phyloP scores from a whole-genome alignment of 2,113 vertebrate genomes.

The Pseudorhombus dupliciocellatus region DNA sequence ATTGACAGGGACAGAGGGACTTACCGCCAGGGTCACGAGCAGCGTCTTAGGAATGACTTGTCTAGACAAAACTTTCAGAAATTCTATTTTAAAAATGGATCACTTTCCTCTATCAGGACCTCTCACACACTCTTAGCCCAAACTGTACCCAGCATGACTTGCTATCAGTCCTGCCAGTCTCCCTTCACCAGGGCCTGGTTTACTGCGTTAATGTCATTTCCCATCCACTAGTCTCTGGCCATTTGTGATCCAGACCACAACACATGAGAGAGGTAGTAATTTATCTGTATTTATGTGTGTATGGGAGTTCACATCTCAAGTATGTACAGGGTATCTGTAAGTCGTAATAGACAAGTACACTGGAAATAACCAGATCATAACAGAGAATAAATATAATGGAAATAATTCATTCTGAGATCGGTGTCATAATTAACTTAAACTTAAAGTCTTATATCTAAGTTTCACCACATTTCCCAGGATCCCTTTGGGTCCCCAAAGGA shows the following conservation, averaged over 20 bases:
- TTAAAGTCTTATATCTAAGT: no score
- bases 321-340: conserved; percentile 47
- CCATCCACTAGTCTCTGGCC: conserved; percentile 8
- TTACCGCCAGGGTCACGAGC: not conserved
- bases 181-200: conserved; percentile 25
- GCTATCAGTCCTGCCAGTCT: conserved; percentile 13
- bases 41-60: not conserved
- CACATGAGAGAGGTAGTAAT: conserved; percentile 1
- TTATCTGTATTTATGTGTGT: conserved; percentile 2
- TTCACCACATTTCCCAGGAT: conserved; percentile 4
- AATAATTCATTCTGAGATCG: no score
- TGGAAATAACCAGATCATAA: no score
- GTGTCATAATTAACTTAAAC: not conserved
- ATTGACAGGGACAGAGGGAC: conserved; percentile 30
- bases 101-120: not conserved
- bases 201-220: conserved; percentile 47
- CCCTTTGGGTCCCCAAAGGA: no score
- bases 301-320: conserved; percentile 25
- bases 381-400: no score
- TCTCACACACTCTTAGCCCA: not conserved
- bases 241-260: conserved; percentile 45
- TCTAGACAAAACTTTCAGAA: no score
- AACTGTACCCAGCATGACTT: conserved; percentile 3
- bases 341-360: not conserved
- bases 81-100: not conserved